These are phyloP conservation scores for Eupithecia dodoneata DNA, from an alignment of 2,888 invertebrate genomes.

Conservation along the genomic window DNA sequence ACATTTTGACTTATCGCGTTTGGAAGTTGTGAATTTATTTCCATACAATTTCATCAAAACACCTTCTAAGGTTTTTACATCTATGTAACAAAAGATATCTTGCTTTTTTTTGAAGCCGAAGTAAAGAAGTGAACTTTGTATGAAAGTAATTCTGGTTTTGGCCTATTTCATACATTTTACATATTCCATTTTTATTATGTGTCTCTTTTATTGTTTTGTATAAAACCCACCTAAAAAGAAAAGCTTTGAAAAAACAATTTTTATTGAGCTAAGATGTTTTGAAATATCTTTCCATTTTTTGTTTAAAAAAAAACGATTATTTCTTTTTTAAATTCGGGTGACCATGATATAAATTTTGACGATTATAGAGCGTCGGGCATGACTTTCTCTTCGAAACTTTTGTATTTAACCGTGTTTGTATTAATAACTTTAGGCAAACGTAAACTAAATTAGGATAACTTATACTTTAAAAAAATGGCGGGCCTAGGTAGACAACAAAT, in stretches of 20 bases:
- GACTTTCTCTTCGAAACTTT: conserved; percentile 20
- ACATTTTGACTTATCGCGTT: conserved; percentile 15
- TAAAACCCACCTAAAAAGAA: conserved; percentile 27
- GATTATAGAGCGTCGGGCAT: conserved; percentile 8
- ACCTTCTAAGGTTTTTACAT: neutral
- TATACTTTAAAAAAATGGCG: conserved; percentile 8
- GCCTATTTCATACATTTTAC: conserved; percentile 15
- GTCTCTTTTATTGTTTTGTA: conserved; percentile 27
- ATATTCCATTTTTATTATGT: conserved; percentile 14
- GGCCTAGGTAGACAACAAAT: conserved; percentile 34
- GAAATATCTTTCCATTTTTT: neutral
- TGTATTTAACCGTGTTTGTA: conserved; percentile 29
- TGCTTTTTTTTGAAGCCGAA: neutral
- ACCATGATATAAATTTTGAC: neutral
- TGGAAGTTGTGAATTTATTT: conserved; percentile 17
- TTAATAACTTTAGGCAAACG: conserved; percentile 19
- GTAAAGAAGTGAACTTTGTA: conserved; percentile 5
- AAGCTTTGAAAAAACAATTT: conserved; percentile 4
- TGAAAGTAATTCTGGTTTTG: conserved; percentile 26
- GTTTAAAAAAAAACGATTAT: neutral
- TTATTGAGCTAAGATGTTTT: neutral
- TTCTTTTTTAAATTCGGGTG: neutral
- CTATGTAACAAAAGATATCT: neutral
- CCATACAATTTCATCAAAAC: conserved; percentile 9
- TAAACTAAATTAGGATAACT: conserved; percentile 18